phyloP scores from a whole-genome alignment of 1,140 invertebrate genomes.

The Radopholus similis region DNA sequence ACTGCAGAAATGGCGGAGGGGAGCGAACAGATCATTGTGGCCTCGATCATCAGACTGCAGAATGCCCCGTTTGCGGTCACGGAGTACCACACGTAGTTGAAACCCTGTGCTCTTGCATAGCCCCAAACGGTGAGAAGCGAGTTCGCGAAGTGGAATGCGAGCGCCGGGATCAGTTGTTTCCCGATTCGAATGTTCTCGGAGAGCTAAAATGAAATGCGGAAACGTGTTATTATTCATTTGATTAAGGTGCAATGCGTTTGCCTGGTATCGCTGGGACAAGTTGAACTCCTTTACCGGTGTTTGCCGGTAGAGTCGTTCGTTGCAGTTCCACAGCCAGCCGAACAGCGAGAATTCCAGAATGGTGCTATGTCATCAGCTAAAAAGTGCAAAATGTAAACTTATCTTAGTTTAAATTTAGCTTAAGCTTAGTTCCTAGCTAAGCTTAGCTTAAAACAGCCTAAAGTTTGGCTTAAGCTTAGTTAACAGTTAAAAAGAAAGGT shows the following conservation, averaged over 20 bases:
- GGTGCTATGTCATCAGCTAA: background rate
- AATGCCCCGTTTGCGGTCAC: background rate
- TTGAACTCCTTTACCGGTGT: background rate
- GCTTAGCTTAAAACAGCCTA: background rate
- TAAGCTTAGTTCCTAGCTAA: too few species aligned
- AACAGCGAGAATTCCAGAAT: background rate
- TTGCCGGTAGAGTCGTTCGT: background rate
- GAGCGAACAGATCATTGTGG: background rate
- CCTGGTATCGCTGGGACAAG: constrained; percentile 15
- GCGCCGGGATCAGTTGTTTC: constrained; percentile 2
- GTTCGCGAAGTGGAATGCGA: background rate
- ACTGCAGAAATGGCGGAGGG: too few species aligned
- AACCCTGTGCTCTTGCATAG: background rate
- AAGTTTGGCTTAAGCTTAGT: background rate
- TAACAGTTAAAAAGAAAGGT: background rate
- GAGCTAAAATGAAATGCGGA: background rate
- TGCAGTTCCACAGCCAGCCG: background rate
- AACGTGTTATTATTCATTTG: too few species aligned
- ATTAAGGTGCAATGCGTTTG: background rate
- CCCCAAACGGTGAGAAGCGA: background rate
- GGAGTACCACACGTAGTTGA: background rate
- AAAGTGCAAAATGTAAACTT: background rate
- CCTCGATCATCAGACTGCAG: background rate
- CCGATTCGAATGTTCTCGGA: constrained; percentile 4
- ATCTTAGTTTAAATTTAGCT: too few species aligned